Evolutionary conservation across 1,140 invertebrate species (phyloP).

Genomic region (Saccostrea cuccullata): DNA sequence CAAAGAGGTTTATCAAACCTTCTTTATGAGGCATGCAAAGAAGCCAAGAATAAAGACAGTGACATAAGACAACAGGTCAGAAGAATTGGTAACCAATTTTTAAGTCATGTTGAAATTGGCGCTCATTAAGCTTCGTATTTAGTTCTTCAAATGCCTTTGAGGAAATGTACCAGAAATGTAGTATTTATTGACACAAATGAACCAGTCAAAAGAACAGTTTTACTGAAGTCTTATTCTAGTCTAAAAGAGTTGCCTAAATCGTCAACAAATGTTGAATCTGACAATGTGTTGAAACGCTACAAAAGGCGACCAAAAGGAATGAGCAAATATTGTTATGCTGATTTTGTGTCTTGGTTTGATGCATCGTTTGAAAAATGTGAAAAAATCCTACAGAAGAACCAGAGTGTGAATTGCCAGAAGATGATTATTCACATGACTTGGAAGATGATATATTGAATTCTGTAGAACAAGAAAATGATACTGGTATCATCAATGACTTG

Average conservation of each 20-base stretch:
- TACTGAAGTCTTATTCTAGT: slow-evolving; percentile 15
- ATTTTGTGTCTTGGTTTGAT: slow-evolving; percentile 40
- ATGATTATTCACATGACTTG: not conserved
- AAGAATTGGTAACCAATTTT: slow-evolving; percentile 50
- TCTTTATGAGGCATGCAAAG: slow-evolving; percentile 50
- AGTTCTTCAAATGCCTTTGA: slow-evolving; percentile 43
- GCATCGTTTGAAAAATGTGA: not conserved
- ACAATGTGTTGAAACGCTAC: slow-evolving; percentile 21
- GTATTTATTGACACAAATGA: slow-evolving; percentile 39
- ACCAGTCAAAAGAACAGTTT: slow-evolving; percentile 12
- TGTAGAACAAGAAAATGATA: not conserved
- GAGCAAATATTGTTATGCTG: slow-evolving; percentile 25
- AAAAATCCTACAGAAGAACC: too few relatives aligned
- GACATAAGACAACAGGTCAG: slow-evolving; percentile 54
- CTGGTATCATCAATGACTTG: not conserved
- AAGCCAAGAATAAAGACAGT: slow-evolving; percentile 52
- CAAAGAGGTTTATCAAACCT: not conserved
- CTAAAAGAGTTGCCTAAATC: not conserved
- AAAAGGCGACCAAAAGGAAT: slow-evolving; percentile 2
- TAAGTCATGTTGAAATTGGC: slow-evolving; percentile 38
- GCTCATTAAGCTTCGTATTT: slow-evolving; percentile 43
- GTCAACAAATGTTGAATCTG: slow-evolving; percentile 35
- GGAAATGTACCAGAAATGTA: not conserved
- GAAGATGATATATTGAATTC: too few relatives aligned
- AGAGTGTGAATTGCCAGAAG: slow-evolving; percentile 37